Evolutionary conservation across 2,113 vertebrate genomes (phyloP), one percentile per base, ranked within the genome.

Genomic region (Leucoraja erinaceus): DNA sequence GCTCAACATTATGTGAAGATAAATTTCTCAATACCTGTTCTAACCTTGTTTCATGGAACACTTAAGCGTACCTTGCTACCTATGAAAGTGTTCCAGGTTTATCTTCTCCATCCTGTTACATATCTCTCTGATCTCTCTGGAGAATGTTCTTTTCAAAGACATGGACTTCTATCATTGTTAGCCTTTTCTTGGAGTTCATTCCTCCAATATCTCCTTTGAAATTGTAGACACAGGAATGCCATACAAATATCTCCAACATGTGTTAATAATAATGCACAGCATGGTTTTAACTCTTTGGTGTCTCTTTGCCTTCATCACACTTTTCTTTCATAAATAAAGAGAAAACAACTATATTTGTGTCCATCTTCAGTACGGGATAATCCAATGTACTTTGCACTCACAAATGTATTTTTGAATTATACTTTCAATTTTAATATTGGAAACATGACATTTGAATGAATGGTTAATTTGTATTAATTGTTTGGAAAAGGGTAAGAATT

Each of bases 241-340:
- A 88, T n/a, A 88, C 83, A 88, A 88, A 31, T 88, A 88, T 63
- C n/a, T 66, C 63, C 31, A 12, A 61, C 83, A 88, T 66, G 56
- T 88, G 83, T 88, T 88, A 88, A 63, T 88, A 88, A 88, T 88
- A 88, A 31, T 88, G 56, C 59, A 66, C 83, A 66, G 59, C 25
- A 63, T 63, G 83, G 31, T 18, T 86, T 63, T 88, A 88, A 88
- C 83, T 16, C 83, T 66, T 66, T 88, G 83, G 8, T 18, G 11
- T 28, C 28, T 63, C 12, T 63, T 61, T 28, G 3, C 10, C 54
- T 84, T 54, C 10, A 59, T 61, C 81, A 61, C 11, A 28, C 28
- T 84, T 61, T 10, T 59, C 22, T 59, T 81, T 84, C 47, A 47
- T 47, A 47, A 47, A 5, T 25, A 84, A 84, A 59, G 81, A 84